Percentiles rank a stretch among this genome's conserved stretches.
Conservation (phyloP, 2,888 invertebrate genomes). For the Luperina testacea region DNA sequence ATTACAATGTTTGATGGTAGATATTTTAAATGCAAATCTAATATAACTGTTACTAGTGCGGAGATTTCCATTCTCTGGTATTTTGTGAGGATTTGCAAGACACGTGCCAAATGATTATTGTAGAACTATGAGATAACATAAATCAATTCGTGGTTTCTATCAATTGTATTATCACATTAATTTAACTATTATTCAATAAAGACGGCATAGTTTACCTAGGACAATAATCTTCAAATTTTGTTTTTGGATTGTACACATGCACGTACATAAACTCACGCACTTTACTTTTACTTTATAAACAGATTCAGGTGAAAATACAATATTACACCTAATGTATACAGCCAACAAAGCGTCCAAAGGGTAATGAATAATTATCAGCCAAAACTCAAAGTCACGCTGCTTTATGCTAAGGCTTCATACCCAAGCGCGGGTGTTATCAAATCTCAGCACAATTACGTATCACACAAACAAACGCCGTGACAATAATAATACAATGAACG, state of each 20-base stretch:
- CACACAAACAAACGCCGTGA: slow-evolving; percentile 22
- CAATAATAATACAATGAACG: slow-evolving; percentile 21
- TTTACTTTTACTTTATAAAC: background rate
- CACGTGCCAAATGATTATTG: background rate
- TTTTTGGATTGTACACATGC: background rate
- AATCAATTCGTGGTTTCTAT: background rate
- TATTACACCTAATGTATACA: background rate
- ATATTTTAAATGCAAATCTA: background rate
- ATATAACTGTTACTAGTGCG: background rate
- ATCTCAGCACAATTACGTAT: slow-evolving; percentile 13
- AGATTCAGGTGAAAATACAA: background rate
- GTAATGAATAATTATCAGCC: slow-evolving; percentile 3
- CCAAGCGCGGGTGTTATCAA: background rate
- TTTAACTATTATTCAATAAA: background rate
- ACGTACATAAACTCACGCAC: too few species aligned
- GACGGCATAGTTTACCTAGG: background rate
- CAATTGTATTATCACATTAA: background rate
- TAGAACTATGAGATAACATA: background rate
- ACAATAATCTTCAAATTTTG: background rate
- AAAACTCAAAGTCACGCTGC: slow-evolving; percentile 17
- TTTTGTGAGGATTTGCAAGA: background rate
- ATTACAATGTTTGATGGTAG: background rate
- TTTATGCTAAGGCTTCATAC: background rate
- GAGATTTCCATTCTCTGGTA: background rate
- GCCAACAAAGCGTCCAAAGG: background rate